Conservation (phyloP, 2,888 invertebrate species). For the Proisotoma minuta region DNA sequence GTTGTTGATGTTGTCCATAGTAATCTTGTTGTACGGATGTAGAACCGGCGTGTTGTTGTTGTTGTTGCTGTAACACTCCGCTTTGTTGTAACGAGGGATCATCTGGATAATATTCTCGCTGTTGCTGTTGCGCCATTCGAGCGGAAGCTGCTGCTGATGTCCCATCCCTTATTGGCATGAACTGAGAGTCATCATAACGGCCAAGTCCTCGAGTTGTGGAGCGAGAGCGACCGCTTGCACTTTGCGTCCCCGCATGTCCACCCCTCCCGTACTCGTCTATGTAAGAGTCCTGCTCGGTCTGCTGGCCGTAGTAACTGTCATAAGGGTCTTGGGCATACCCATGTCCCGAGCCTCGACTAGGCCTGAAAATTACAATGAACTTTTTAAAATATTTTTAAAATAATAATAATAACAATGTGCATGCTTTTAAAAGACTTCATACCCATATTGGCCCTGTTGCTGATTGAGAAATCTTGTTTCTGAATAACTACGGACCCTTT, state of each 20-base stretch:
- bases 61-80: no score
- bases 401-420: no score
- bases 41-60: background rate
- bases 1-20: no score
- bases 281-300: conserved; percentile 4
- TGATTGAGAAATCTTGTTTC: conserved; percentile 15
- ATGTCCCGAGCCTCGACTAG: no score
- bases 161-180: conserved; percentile 73
- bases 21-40: no score
- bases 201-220: conserved; percentile 53
- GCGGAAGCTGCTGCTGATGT: no score
- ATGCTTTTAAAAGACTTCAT: background rate
- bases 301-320: conserved; percentile 15
- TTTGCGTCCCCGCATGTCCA: conserved; percentile 64
- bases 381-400: no score
- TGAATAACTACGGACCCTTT: conserved; percentile 1
- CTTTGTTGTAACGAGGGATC: no score
- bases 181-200: conserved; percentile 64
- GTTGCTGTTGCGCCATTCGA: no score
- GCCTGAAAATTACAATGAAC: no score
- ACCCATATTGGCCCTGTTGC: conserved; percentile 5
- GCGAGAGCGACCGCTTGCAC: conserved; percentile 55
- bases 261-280: background rate
- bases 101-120: background rate
- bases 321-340: no score